These are phyloP conservation scores for Catamblyrhynchus diadema DNA, from an alignment of 2,797 vertebrate species.

Conservation along the genomic window DNA sequence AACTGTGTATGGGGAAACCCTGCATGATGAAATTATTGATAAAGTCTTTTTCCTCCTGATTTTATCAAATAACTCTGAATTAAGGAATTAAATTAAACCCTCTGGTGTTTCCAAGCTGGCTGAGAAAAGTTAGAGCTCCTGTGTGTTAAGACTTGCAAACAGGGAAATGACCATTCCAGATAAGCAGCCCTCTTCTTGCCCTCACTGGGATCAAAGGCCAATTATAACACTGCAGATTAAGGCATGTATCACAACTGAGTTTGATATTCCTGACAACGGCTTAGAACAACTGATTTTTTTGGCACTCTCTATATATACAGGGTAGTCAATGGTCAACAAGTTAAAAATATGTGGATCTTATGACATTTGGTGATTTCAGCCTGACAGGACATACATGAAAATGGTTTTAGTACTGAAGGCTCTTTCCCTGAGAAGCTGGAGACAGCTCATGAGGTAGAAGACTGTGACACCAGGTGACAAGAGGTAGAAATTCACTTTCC, in stretches of 20 bases:
- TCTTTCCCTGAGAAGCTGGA: not conserved
- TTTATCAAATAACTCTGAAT: not conserved
- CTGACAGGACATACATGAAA: not conserved
- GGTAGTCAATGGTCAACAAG: accelerated
- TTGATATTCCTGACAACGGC: not conserved
- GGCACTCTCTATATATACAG: not conserved
- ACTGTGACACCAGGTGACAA: not conserved
- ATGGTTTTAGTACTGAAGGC: not conserved
- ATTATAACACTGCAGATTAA: not conserved
- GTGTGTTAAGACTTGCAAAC: not conserved
- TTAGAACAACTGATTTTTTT: not conserved
- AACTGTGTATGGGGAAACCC: not conserved
- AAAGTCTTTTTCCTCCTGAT: not conserved
- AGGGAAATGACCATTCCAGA: not conserved
- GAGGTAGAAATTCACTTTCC: not conserved
- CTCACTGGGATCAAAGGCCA: not conserved
- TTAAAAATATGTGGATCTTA: not conserved
- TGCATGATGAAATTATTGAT: not conserved
- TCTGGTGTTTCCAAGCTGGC: not conserved
- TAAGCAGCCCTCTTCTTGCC: not conserved
- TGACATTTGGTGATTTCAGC: not conserved
- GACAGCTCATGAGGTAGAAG: not conserved
- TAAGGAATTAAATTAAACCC: not conserved
- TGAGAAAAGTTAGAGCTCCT: not conserved
- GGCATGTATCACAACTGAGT: not conserved